These are phyloP conservation scores for Gymnocephalus cernua DNA, from an alignment of 2,113 vertebrate genomes.

Conservation along the genomic window DNA sequence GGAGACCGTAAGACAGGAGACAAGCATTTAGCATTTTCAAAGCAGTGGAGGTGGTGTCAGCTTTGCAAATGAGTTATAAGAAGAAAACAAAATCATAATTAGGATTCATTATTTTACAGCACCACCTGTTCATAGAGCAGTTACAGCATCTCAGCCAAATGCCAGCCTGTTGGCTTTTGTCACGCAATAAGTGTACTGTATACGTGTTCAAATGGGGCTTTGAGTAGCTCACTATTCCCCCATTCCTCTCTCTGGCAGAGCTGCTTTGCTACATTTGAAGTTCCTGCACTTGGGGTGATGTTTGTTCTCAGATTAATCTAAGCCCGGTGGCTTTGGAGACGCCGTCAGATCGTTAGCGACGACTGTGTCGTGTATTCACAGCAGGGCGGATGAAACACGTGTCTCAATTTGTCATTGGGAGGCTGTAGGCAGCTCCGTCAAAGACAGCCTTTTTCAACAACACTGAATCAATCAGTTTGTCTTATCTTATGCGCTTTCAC, in stretches of 20 bases:
- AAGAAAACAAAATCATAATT: conserved; percentile 31
- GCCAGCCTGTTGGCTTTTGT: conserved; percentile 15
- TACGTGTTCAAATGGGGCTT: conserved; percentile 18
- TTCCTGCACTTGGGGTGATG: conserved; percentile 58
- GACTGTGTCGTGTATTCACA: conserved; percentile 68
- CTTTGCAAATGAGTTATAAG: conserved; percentile 13
- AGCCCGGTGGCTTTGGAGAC: conserved; percentile 64
- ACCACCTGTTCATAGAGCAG: conserved; percentile 36
- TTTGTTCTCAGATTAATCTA: conserved; percentile 72
- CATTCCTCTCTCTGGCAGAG: background rate
- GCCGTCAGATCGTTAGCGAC: conserved; percentile 63
- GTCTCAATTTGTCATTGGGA: conserved; percentile 72
- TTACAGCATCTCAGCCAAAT: conserved; percentile 31
- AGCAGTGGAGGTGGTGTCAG: conserved; percentile 20
- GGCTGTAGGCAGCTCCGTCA: conserved; percentile 58
- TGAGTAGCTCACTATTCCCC: conserved; percentile 1
- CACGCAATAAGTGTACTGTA: background rate
- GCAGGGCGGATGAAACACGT: conserved; percentile 66
- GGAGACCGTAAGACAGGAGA: conserved; percentile 13
- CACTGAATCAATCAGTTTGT: conserved; percentile 66
- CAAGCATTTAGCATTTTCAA: conserved; percentile 27
- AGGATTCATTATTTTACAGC: conserved; percentile 46
- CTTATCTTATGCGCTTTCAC: conserved; percentile 70
- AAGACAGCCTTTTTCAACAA: conserved; percentile 56
- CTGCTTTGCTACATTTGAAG: conserved; percentile 45